Percentiles rank a stretch among this genome's conserved stretches.
Evolutionary conservation across 2,113 vertebrate genomes (phyloP).

Genomic region (Hemicordylus capensis): DNA sequence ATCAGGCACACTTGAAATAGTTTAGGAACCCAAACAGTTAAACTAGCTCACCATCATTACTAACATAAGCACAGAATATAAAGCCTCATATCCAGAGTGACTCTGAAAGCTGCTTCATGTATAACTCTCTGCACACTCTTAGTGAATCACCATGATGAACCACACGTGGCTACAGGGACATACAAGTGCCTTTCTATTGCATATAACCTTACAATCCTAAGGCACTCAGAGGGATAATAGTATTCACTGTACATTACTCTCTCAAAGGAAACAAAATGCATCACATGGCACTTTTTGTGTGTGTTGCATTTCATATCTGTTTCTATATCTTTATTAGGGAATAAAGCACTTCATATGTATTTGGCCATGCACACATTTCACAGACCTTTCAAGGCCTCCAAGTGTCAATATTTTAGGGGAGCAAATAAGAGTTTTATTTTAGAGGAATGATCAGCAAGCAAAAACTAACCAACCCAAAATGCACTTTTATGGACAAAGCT

Average conservation of each 20-base stretch:
- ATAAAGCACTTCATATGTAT: neutral
- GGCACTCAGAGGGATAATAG: constrained; percentile 62
- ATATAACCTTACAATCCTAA: constrained; percentile 66
- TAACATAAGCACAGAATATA: constrained; percentile 35
- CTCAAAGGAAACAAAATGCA: constrained; percentile 67
- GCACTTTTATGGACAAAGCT: constrained; percentile 18
- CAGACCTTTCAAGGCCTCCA: neutral
- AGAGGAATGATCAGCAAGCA: neutral
- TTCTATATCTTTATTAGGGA: constrained; percentile 8
- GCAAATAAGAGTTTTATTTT: constrained; percentile 5
- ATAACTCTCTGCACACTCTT: constrained; percentile 47
- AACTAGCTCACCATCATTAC: neutral
- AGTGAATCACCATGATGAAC: constrained; percentile 69
- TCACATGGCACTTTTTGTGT: constrained; percentile 5
- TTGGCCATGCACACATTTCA: constrained; percentile 1
- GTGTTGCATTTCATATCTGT: neutral
- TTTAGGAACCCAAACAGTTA: neutral
- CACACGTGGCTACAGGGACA: constrained; percentile 52
- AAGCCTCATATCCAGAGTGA: constrained; percentile 56
- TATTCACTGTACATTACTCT: constrained; percentile 57
- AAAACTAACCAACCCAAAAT: constrained; percentile 11
- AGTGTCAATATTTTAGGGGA: constrained; percentile 10
- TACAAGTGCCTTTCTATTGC: constrained; percentile 61
- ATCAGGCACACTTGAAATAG: neutral
- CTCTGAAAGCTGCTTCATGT: constrained; percentile 19